Evolutionary conservation across 2,888 invertebrate genomes (phyloP).

Genomic region (Neocrepidodera transversa): DNA sequence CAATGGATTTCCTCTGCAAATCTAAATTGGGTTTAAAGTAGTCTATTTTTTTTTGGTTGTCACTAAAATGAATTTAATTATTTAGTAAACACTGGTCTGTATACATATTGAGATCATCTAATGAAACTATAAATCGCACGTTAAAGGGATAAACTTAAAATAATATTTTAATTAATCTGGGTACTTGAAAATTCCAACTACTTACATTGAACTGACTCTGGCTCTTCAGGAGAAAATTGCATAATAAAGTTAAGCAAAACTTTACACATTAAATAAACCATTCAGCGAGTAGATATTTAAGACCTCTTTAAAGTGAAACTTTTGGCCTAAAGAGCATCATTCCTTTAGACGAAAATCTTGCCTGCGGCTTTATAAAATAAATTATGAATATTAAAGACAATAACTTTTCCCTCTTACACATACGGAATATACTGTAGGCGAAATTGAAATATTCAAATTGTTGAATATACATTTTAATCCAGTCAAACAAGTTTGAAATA

Average conservation of each 20-base stretch:
- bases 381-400: conserved; percentile 26
- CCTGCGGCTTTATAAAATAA: conserved; percentile 14
- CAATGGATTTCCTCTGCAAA: neutral
- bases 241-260: conserved; percentile 24
- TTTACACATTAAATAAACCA: conserved; percentile 18
- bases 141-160: no score
- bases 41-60: neutral
- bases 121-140: no score
- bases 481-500: neutral
- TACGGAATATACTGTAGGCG: neutral
- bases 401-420: conserved; percentile 6
- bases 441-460: neutral
- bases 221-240: conserved; percentile 5
- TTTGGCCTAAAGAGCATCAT: conserved; percentile 17
- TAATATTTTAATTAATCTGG: no score
- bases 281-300: conserved; percentile 23
- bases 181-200: no score
- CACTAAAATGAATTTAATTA: no score
- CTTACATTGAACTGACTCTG: no score
- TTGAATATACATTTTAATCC: neutral
- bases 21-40: conserved; percentile 7
- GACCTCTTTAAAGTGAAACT: conserved; percentile 21
- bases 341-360: conserved; percentile 9
- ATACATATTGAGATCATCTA: no score
- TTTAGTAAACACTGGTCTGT: no score